Base-by-base conservation (phyloP, 2,888 invertebrate species). In the Camponotus fellah region DNA sequence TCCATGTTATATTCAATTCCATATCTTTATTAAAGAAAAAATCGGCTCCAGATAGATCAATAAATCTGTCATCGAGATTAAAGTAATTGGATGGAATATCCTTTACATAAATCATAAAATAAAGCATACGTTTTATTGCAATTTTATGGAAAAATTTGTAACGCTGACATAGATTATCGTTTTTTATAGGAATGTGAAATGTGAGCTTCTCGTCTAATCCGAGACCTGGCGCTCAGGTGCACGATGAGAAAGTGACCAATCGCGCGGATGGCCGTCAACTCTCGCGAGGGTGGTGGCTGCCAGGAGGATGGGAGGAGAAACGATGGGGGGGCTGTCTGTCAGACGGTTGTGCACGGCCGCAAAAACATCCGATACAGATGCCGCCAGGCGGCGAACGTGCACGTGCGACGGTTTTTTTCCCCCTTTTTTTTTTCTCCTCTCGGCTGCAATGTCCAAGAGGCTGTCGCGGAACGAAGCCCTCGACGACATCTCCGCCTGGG, bases 401-500 rank as follows among this genome's bases (percentile, higher is more conserved):
- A 91, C 89, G 89, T 88, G 80, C 76, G 66, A 80, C 26, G 17
- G 10, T 37, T 17, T 40, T 66, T 66, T 65, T 21, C 17, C 86
- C n/a, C 40, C 37, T 32, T 58, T 69, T 58, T 32, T 32, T 17
- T 86, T 86, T 87, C 88, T 88, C 87, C 83, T 83, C 89, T 84
- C 86, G 87, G 90, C 88, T 84, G 91, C 85, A 86, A 92, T 92
- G 93, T 90, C 92, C 82, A 92, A 90, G 89, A 92, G 91, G 87
- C 86, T 89, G 86, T 91, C 93, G 87, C 92, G 91, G 46, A 85
- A 77, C 84, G 91, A 91, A 46, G 94, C 94, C 82, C 89, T 94
- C 79, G 92, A 93, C 68, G 87, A 92, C 72, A 93, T 95, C 83
- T 92, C 93, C 46, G 91, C 86, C 76, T 95, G 94, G 94, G 91